Evolutionary conservation across 2,888 invertebrate species (phyloP), one percentile per base, ranked within the genome.

Genomic region (Drosophila antonietae): DNA sequence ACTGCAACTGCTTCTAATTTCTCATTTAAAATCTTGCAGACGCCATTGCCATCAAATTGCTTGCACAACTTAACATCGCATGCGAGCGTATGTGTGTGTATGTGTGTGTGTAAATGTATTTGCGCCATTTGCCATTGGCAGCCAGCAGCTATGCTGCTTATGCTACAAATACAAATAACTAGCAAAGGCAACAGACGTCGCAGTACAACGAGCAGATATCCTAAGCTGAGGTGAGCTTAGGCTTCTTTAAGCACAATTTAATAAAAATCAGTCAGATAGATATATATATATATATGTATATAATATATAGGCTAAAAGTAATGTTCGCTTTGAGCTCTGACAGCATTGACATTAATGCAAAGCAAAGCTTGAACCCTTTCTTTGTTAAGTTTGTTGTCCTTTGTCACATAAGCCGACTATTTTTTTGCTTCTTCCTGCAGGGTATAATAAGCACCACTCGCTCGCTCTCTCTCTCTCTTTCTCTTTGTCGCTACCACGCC

Each of bases 111-210:
- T 63, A 55, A 49, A 57, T 61, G 55, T 73, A 61, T 67, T 58
- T 64, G 63, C 63, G 56, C 73, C 59, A 67, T 74, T 75, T 73
- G 69, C 64, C 70, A 74, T 62, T 74, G 80, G 72, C 71, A 73
- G 68, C 61, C 70, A 62, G 59, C 20, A 65, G 71, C 79, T 59
- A 56, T 18, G 56, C 56, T 69, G 86, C 80, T 73, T 73, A 82
- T 85, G 73, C 75, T 75, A 63, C 72, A 87, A 75, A 75, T 60
- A 74, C 86, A 83, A 73, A 81, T 83, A 46, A 28, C n/a, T 31
- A 9, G 4, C n/a, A 15, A 56, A 14, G 41, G 18, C 12, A 9
- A 2, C 9, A 14, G 15, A 37, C 10, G 23, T n/a, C 14, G 15
- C 23, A 20, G 46, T 44, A 7, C n/a, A 10, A 18, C 33, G 15